Conservation (phyloP, 2,888 invertebrate species). For the Luperina nickerlii region DNA sequence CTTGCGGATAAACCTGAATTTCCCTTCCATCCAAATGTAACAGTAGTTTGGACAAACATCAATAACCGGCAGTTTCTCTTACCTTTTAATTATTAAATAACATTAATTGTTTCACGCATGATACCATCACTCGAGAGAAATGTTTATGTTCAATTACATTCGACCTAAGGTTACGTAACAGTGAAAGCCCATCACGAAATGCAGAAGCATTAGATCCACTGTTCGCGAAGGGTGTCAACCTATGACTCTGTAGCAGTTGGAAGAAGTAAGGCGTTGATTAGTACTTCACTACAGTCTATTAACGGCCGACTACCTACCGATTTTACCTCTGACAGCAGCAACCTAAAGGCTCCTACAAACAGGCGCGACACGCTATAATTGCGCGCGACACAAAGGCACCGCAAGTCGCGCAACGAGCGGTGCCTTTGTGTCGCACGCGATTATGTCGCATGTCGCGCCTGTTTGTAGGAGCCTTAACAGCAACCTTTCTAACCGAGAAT, state of each 20-base stretch:
- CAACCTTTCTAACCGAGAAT: too few species aligned
- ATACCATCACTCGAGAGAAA: slow-evolving; percentile 50
- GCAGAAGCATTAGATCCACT: slow-evolving; percentile 27
- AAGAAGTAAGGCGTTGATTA: neutral
- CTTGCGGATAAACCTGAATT: neutral
- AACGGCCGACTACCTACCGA: too few species aligned
- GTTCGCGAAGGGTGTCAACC: slow-evolving; percentile 11
- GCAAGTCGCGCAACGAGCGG: too few species aligned
- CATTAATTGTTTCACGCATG: slow-evolving; percentile 63
- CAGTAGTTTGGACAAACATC: neutral
- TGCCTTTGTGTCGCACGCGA: too few species aligned
- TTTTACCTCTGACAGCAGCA: too few species aligned
- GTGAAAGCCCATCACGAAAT: slow-evolving; percentile 62
- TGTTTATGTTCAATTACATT: slow-evolving; percentile 54
- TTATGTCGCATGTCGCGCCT: too few species aligned
- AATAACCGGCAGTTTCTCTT: slow-evolving; percentile 37
- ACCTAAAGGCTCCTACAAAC: too few species aligned
- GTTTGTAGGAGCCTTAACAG: too few species aligned
- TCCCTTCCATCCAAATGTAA: neutral
- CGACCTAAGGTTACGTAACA: slow-evolving; percentile 53
- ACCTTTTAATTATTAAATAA: slow-evolving; percentile 44
- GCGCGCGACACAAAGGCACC: too few species aligned
- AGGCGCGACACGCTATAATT: too few species aligned
- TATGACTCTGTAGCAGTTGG: neutral
- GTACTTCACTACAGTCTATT: too few species aligned